Conservation (phyloP, 2,113 vertebrate genomes). For the Pteropus alecto region DNA sequence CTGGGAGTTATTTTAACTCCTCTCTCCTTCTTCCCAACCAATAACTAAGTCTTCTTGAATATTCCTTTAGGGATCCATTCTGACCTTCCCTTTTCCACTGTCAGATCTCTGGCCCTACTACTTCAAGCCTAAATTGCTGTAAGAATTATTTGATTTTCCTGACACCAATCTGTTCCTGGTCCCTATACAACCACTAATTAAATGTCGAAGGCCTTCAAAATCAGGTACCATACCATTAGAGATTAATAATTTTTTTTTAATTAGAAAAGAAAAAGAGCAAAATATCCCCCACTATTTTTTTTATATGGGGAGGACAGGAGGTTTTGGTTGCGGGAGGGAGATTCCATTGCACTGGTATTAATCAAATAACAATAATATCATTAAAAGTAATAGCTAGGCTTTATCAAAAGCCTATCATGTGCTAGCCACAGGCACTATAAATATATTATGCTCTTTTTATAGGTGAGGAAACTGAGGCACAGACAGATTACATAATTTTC, state of each 20-base stretch:
- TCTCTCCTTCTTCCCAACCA: background rate
- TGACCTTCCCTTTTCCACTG: background rate
- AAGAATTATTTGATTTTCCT: background rate
- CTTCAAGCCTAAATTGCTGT: background rate
- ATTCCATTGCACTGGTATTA: background rate
- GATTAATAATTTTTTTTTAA: background rate
- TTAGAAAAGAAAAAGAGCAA: background rate
- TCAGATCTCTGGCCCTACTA: background rate
- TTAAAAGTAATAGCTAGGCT: constrained; percentile 10
- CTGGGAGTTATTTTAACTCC: background rate
- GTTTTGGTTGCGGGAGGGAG: background rate
- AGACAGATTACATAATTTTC: background rate
- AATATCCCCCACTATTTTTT: background rate
- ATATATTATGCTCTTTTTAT: background rate
- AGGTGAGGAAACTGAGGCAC: background rate
- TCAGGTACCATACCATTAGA: background rate
- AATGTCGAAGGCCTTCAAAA: constrained; percentile 10
- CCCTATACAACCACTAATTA: background rate
- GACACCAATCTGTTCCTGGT: background rate
- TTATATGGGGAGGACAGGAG: background rate
- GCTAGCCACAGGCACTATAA: background rate
- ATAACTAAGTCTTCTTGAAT: constrained; percentile 7
- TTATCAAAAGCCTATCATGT: background rate
- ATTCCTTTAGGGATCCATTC: background rate
- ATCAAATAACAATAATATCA: background rate